A percentile compares a stretch with the other conserved stretches of the same genome.
phyloP scores from a whole-genome alignment of 2,113 vertebrate species.

The Spea bombifrons region DNA sequence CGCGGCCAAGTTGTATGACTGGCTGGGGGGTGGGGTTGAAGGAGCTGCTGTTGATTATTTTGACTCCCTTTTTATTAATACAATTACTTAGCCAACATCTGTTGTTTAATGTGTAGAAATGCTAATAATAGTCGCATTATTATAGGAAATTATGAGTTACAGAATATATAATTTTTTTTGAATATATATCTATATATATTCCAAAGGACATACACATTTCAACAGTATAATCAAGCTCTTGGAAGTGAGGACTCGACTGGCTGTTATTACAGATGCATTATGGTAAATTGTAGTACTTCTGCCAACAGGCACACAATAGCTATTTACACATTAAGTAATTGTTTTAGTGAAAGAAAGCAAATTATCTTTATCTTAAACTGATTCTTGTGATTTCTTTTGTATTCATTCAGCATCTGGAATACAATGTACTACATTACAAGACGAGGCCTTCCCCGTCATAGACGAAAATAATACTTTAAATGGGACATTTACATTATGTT shows the following conservation, averaged over 20 bases:
- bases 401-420: not conserved
- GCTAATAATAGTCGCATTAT: not conserved
- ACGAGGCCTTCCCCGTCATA: not conserved
- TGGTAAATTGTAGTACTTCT: slow-evolving; percentile 1
- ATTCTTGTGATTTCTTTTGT: not conserved
- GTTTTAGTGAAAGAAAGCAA: slow-evolving; percentile 15
- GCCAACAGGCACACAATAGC: not conserved
- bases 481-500: not conserved
- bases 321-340: not conserved
- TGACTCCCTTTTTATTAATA: too few species aligned
- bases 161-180: not conserved
- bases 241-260: not conserved
- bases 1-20: too few species aligned
- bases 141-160: not conserved
- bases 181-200: not conserved
- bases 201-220: not conserved
- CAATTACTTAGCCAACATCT: not conserved
- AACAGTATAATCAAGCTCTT: not conserved
- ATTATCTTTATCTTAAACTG: slow-evolving; percentile 3
- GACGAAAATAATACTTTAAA: not conserved
- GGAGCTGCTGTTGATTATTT: too few species aligned
- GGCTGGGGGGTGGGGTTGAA: too few species aligned
- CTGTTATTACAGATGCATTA: not conserved
- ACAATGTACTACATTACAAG: not conserved
- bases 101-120: not conserved